phyloP scores from a whole-genome alignment of 2,888 invertebrate species.

The Dasysyrphus tricinctus region DNA sequence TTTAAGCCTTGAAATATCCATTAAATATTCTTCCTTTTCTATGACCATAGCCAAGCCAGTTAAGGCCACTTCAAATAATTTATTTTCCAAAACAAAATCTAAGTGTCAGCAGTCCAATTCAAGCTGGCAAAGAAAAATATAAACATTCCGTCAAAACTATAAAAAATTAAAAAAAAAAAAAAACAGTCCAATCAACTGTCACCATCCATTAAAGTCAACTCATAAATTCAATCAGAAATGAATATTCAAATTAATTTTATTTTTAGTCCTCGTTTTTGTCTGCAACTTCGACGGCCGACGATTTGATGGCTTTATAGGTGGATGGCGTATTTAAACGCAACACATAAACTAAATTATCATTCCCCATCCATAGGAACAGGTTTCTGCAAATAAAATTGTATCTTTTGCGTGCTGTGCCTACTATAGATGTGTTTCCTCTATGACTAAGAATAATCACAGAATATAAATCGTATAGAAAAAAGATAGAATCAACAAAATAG shows the following conservation, averaged over 20 bases:
- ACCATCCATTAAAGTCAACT: constrained; percentile 42
- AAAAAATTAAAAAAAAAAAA: constrained; percentile 16
- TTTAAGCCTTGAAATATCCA: constrained; percentile 18
- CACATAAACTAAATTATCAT: constrained; percentile 50
- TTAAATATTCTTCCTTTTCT: constrained; percentile 21
- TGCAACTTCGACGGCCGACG: constrained; percentile 36
- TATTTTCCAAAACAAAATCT: constrained; percentile 20
- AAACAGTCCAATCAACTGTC: constrained; percentile 5
- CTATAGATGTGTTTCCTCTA: neutral
- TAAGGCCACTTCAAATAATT: constrained; percentile 10
- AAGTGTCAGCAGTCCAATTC: neutral
- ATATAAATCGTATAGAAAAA: constrained; percentile 33
- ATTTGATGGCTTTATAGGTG: neutral
- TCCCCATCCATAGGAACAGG: constrained; percentile 36
- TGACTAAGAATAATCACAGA: constrained; percentile 47
- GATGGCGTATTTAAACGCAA: constrained; percentile 10
- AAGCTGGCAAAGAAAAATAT: neutral
- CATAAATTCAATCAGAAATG: constrained; percentile 52
- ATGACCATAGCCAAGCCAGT: neutral
- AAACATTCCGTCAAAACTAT: constrained; percentile 16
- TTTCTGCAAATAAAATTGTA: constrained; percentile 30
- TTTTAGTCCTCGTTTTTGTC: constrained; percentile 44
- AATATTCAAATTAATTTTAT: constrained; percentile 58
- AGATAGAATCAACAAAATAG: constrained; percentile 14
- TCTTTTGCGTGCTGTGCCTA: neutral